These are phyloP conservation scores for Exephanes ischioxanthus DNA, from an alignment of 2,888 invertebrate genomes.

Conservation along the genomic window DNA sequence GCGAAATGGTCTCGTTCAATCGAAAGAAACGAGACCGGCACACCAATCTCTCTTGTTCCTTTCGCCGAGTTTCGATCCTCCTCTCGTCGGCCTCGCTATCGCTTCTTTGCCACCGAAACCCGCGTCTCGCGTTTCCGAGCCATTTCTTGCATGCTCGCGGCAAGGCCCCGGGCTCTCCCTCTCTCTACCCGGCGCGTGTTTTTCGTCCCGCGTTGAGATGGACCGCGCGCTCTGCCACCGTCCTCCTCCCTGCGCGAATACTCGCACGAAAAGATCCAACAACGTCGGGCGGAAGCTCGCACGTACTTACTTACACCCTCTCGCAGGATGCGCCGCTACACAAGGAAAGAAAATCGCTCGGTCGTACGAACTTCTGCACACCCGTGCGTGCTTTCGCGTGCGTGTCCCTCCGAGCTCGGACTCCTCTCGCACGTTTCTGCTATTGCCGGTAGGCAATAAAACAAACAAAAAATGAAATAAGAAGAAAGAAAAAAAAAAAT, in stretches of 20 bases:
- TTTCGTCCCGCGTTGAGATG: slow-evolving; percentile 55
- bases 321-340: slow-evolving; percentile 37
- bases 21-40: slow-evolving; percentile 61
- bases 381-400: slow-evolving; percentile 72
- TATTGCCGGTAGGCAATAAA: slow-evolving; percentile 47
- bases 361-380: slow-evolving; percentile 57
- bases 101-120: slow-evolving; percentile 61
- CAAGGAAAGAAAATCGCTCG: slow-evolving; percentile 57
- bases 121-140: slow-evolving; percentile 62
- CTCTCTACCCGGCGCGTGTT: slow-evolving; percentile 65
- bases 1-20: slow-evolving; percentile 46
- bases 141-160: slow-evolving; percentile 14
- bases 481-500: slow-evolving; percentile 68
- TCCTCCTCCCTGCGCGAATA: slow-evolving; percentile 65
- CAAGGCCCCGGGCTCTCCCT: slow-evolving; percentile 50
- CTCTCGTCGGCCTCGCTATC: slow-evolving; percentile 37
- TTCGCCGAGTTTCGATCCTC: slow-evolving; percentile 54
- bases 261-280: slow-evolving; percentile 68
- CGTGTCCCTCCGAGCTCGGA: slow-evolving; percentile 72
- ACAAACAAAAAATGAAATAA: slow-evolving; percentile 6
- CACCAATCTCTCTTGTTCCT: slow-evolving; percentile 62
- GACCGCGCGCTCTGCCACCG: slow-evolving; percentile 20
- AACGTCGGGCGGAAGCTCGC: slow-evolving; percentile 64
- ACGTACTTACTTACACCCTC: slow-evolving; percentile 67
- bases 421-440: slow-evolving; percentile 32